These are phyloP conservation scores for Chlorops oryzae DNA, from an alignment of 1,140 invertebrate genomes.

Conservation along the genomic window DNA sequence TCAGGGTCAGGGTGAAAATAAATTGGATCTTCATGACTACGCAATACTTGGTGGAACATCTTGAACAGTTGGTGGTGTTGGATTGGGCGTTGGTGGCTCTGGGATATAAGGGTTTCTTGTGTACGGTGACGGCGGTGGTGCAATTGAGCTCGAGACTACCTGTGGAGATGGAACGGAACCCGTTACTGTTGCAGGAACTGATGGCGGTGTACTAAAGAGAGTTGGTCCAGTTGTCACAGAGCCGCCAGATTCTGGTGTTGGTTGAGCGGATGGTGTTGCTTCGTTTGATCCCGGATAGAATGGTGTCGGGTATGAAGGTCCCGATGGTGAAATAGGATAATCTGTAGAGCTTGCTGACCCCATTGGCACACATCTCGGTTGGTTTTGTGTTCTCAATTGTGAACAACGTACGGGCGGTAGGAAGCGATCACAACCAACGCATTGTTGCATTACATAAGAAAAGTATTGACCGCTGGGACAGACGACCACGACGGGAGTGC, in stretches of 20 bases:
- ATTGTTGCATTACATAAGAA: constrained; percentile 4
- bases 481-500: background rate
- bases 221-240: background rate
- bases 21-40: too few relatives aligned
- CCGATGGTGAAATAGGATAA: background rate
- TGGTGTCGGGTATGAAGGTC: constrained; percentile 4
- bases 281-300: background rate
- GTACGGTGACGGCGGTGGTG: background rate
- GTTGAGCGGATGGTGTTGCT: background rate
- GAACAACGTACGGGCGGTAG: background rate
- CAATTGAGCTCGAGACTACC: background rate
- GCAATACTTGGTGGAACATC: background rate
- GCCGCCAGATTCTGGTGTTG: background rate
- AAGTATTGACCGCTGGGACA: constrained; percentile 3
- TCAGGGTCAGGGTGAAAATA: too few relatives aligned
- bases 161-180: constrained; percentile 10
- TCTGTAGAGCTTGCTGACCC: too few relatives aligned
- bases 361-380: constrained; percentile 6
- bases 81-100: constrained; percentile 5
- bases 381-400: constrained; percentile 6
- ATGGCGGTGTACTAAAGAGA: background rate
- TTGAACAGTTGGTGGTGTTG: constrained; percentile 5
- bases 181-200: background rate
- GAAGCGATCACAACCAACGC: background rate
- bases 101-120: constrained; percentile 15